phyloP scores from a whole-genome alignment of 1,140 invertebrate genomes.

The Psilanteris sp. region DNA sequence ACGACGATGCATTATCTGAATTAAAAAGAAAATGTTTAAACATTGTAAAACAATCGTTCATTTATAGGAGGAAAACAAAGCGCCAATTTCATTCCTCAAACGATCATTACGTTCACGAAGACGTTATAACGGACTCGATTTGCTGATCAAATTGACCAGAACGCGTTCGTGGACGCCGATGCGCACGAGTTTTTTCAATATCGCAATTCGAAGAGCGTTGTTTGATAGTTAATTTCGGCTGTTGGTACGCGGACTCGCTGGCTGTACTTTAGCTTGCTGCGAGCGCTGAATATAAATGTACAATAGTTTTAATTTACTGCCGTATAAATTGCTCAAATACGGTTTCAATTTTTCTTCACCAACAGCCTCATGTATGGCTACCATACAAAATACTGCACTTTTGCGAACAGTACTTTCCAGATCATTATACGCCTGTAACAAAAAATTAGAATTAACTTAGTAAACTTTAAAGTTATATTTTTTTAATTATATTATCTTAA shows the following conservation, averaged over 20 bases:
- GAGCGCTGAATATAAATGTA: constrained; percentile 87
- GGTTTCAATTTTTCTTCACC: constrained; percentile 91
- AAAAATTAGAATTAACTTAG: constrained; percentile 17
- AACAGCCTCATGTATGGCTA: constrained; percentile 91
- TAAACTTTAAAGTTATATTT: background rate
- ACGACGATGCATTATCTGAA: too few species aligned
- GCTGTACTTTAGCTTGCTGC: constrained; percentile 77
- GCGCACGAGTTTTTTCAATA: constrained; percentile 73
- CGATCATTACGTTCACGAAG: constrained; percentile 15
- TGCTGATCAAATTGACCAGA: constrained; percentile 73
- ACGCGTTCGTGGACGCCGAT: constrained; percentile 70
- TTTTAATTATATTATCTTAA: too few species aligned
- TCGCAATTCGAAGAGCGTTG: constrained; percentile 72
- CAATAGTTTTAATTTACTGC: constrained; percentile 90
- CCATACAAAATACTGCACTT: constrained; percentile 97
- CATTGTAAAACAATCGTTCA: too few species aligned
- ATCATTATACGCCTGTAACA: constrained; percentile 89
- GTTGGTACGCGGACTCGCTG: constrained; percentile 74
- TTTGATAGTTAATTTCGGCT: constrained; percentile 75
- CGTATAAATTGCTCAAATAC: constrained; percentile 87
- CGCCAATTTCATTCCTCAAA: background rate
- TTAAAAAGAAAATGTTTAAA: too few species aligned
- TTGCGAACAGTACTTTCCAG: constrained; percentile 93
- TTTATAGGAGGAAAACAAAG: too few species aligned
- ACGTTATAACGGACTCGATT: constrained; percentile 66